Base-by-base conservation (phyloP, 2,888 invertebrate genomes). In the Synanthedon vespiformis region DNA sequence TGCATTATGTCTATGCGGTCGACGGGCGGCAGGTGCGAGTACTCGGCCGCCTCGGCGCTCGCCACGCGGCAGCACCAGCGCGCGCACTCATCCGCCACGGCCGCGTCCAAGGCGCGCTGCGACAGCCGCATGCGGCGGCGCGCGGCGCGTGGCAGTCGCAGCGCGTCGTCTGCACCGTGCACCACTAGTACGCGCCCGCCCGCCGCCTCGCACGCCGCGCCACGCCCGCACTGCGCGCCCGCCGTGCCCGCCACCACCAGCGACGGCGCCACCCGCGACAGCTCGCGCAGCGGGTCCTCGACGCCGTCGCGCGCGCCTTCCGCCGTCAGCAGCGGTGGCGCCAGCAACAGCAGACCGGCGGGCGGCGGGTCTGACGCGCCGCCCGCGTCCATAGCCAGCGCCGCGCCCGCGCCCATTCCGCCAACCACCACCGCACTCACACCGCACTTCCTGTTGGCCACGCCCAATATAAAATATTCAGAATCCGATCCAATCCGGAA, bases 71-170 rank as follows among this genome's bases (percentile, higher is more conserved):
- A 5, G 48, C 48, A 14, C 48, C 48, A 22, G 8, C 48, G 14
- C 18, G 14, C 48, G 16, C 48, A 48, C 22, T 22, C 44, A 2
- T 44, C 84, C 63, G 67, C 80, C 41, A 84, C 60, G 54, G 77
- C 79, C 14, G 82, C 81, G 72, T 94, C 94, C 3, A 93, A 91
- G 80, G 93, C 92, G 52, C 88, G 84, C 72, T 94, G 94, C 49
- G 93, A 92, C 57, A 94, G 85, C 3, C 89, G 88, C 54, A 90
- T 90, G 11, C 86, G 79, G 55, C 88, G 85, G 62, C 91, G 90
- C 65, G 89, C 89, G 3, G 83, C 76, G 51, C 89, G 86, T 12
- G 89, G 86, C 70, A 94, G 81, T 41, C 92, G 81, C 58, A 94
- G 84, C 60, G 88, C 78, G 66, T 90, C 91, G 75, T 93, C 92